Evolutionary conservation across 2,888 invertebrate genomes (phyloP).

Genomic region (Gisinianus flammeolus): DNA sequence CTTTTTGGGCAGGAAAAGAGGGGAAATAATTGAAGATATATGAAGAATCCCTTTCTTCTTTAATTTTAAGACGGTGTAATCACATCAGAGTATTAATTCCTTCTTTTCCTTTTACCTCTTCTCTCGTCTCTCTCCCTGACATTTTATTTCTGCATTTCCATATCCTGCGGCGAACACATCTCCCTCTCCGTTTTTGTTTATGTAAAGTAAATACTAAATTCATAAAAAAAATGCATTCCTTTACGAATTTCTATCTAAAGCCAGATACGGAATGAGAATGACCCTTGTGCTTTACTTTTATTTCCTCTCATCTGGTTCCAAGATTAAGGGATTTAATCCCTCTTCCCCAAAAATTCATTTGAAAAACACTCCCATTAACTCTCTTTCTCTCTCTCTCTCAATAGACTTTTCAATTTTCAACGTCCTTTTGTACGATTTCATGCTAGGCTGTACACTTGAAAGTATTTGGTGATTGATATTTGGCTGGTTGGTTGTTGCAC

Average conservation of each 20-base stretch:
- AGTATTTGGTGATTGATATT: too few species aligned
- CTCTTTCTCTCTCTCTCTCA: neutral
- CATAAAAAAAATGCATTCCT: too few species aligned
- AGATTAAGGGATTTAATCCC: neutral
- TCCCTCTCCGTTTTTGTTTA: too few species aligned
- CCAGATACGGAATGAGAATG: neutral
- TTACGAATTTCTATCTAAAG: neutral
- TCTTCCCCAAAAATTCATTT: neutral
- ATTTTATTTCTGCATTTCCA: neutral
- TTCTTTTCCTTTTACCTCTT: too few species aligned
- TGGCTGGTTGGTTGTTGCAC: too few species aligned
- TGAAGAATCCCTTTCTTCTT: neutral
- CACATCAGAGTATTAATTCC: too few species aligned
- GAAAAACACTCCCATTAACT: neutral
- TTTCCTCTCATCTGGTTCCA: constrained; percentile 14
- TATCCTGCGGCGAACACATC: too few species aligned
- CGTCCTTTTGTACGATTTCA: too few species aligned
- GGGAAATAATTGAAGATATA: neutral
- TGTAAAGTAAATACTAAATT: too few species aligned
- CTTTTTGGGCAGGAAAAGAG: too few species aligned
- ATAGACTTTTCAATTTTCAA: neutral
- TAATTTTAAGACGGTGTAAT: neutral
- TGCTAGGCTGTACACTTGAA: too few species aligned
- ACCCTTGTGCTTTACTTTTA: constrained; percentile 17
- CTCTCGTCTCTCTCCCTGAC: neutral